A percentile compares a stretch with the other conserved stretches of the same genome.
phyloP scores from a whole-genome alignment of 1,140 invertebrate species.

The Cataglyphis hispanica region DNA sequence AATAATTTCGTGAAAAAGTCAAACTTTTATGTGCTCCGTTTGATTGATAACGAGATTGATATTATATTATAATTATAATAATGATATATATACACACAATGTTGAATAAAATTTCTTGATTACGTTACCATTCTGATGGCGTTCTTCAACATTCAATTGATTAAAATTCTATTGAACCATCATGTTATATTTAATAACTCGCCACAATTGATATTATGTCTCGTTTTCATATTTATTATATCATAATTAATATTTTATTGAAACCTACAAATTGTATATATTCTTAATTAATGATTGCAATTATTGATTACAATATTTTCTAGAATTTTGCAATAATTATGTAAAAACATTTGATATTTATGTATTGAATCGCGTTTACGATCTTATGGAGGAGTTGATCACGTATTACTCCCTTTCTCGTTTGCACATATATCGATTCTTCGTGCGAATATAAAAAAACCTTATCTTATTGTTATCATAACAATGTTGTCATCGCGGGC shows the following conservation, averaged over 20 bases:
- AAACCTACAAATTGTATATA: slow-evolving; percentile 26
- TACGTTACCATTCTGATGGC: not conserved
- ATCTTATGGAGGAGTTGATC: slow-evolving; percentile 23
- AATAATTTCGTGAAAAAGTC: not conserved
- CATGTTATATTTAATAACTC: slow-evolving; percentile 3
- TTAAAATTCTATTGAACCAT: slow-evolving; percentile 4
- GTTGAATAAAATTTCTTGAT: slow-evolving; percentile 30
- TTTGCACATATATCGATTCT: no score
- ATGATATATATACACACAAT: not conserved
- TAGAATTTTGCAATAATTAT: not conserved
- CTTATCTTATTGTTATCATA: slow-evolving; percentile 25
- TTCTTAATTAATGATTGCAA: slow-evolving; percentile 16
- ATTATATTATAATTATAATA: not conserved
- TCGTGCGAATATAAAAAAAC: slow-evolving; percentile 7
- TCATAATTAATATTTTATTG: slow-evolving; percentile 37
- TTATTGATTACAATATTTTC: not conserved
- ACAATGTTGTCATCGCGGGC: slow-evolving; percentile 2
- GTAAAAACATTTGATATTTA: slow-evolving; percentile 27
- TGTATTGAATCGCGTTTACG: not conserved
- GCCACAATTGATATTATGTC: not conserved
- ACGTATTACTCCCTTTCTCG: not conserved
- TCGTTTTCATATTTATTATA: slow-evolving; percentile 21
- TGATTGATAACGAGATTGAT: not conserved
- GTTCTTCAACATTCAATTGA: not conserved
- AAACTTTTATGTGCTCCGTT: not conserved